Evolutionary conservation across 2,113 vertebrate species (phyloP), one percentile per base, ranked within the genome.

Genomic region (Dendrocopos noguchii): DNA sequence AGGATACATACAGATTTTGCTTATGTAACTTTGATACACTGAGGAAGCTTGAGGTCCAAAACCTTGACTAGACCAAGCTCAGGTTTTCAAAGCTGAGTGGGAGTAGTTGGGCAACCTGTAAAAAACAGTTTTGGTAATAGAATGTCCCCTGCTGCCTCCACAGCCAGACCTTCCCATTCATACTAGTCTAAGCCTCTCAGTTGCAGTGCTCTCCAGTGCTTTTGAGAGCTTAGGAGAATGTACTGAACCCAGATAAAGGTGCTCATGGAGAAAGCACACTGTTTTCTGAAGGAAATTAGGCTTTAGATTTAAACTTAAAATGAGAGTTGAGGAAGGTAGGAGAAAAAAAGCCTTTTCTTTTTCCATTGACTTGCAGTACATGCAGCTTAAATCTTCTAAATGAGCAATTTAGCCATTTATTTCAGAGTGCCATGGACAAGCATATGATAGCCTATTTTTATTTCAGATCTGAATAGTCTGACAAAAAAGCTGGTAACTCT

Each of bases 361-460:
- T 80, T 16, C 47, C 42, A 80, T 73, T 5, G 22, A 50, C 55
- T 87, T 81, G 12, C 8, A 44, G 0, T 39, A 12, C 27, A 18
- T 1, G 0, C 12, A 76, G 18, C 24, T 87, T 0, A 1, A 19
- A 39, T 61, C 10, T 87, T 91, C 44, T n/a, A 76, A 84, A 89
- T 75, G 10, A 42, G 50, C 59, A 11, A 21, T 84, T 87, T 79
- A 79, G 55, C 78, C 15, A 2, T n/a, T 12, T 52, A n/a, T 79
- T 84, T 86, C 76, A 79, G 66, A 82, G 59, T 81, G 94, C 20
- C 4, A 1, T 31, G 67, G 55, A 53, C 39, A 78, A 81, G 80
- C 63, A 44, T 75, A 39, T 65, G 80, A 81, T 72, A 84, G 42
- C 12, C 74, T 96, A 46, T 90, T 93, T 93, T 95, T 94, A 52